Base-by-base conservation (phyloP, 2,888 invertebrate genomes). In the Ypsolopha sequella region DNA sequence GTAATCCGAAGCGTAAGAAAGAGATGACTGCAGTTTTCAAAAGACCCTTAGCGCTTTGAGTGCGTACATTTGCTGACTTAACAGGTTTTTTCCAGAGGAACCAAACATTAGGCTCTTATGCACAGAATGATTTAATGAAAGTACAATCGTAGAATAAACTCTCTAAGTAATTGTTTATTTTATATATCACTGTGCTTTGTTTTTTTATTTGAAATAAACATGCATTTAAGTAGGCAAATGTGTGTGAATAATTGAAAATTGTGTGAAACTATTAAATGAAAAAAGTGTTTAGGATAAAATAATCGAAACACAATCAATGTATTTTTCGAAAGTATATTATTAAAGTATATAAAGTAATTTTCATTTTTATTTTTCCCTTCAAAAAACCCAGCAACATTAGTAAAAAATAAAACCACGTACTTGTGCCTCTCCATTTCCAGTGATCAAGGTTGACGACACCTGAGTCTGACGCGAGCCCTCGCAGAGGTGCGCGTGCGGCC, bases 21-120 rank as follows among this genome's bases (percentile, higher is more conserved):
- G 70, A 70, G 79, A 70, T 34, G 39, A 56, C 8, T 62, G 64
- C 69, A 63, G 49, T 64, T 73, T 57, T 58, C 48, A 51, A 38
- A 49, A 53, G 51, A 58, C 58, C 55, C 55, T 54, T 53, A 55
- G 62, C 62, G 61, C 59, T 68, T 66, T 73, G 69, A 63, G 60
- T 66, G 68, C 72, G 74, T 71, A 71, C 74, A 72, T 75, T 74
- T 70, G 74, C 77, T 76, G 79, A 81, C 75, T 81, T 75, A 80
- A 84, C 82, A 77, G 78, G 81, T 85, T 81, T 73, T 24, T 63
- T 53, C 50, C 68, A 73, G 77, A 55, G 57, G 65, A 67, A 52
- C 53, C 51, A 54, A 73, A 82, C 80, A 61, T 56, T 73, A 70
- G 66, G 60, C 36, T 13, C 33, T 48, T 13, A 48, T 46, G 24